Percentiles rank a stretch among this genome's conserved stretches.
These are phyloP conservation scores for Ips typographus DNA, from an alignment of 1,140 invertebrate species.

Conservation along the genomic window DNA sequence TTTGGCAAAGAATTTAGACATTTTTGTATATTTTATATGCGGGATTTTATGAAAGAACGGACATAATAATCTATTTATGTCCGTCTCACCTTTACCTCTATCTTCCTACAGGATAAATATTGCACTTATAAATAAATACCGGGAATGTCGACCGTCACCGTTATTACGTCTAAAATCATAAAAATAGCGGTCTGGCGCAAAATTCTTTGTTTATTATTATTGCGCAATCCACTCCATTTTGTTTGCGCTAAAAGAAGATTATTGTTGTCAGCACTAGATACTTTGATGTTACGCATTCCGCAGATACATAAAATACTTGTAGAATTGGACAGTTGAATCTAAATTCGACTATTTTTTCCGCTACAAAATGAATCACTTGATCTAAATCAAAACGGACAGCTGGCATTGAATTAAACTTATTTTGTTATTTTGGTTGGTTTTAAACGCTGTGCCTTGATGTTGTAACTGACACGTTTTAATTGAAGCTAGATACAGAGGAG, in stretches of 20 bases:
- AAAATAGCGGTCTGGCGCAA: conserved; percentile 13
- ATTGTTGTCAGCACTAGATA: too few species aligned
- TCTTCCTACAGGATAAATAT: conserved; percentile 13
- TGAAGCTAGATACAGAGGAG: not conserved
- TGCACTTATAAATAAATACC: conserved; percentile 19
- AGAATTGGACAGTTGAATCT: not conserved
- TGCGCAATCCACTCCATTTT: too few species aligned
- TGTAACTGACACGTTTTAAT: not conserved
- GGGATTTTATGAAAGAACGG: too few species aligned
- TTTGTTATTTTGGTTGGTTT: conserved; percentile 20
- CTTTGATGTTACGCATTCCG: too few species aligned
- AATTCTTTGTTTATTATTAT: not conserved
- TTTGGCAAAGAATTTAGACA: conserved; percentile 6
- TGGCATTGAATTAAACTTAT: conserved; percentile 14
- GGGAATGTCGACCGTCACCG: conserved; percentile 13
- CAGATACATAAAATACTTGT: not conserved
- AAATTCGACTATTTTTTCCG: not conserved
- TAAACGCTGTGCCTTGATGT: not conserved
- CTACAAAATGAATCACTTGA: conserved; percentile 16
- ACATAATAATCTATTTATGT: not conserved
- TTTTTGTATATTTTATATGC: too few species aligned
- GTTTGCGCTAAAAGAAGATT: not conserved
- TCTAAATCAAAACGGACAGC: conserved; percentile 7
- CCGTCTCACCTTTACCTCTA: conserved; percentile 16
- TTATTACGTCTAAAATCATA: conserved; percentile 17